Percentiles rank a stretch among this genome's conserved stretches.
phyloP scores from a whole-genome alignment of 2,113 vertebrate species.

The Podarcis cretensis region DNA sequence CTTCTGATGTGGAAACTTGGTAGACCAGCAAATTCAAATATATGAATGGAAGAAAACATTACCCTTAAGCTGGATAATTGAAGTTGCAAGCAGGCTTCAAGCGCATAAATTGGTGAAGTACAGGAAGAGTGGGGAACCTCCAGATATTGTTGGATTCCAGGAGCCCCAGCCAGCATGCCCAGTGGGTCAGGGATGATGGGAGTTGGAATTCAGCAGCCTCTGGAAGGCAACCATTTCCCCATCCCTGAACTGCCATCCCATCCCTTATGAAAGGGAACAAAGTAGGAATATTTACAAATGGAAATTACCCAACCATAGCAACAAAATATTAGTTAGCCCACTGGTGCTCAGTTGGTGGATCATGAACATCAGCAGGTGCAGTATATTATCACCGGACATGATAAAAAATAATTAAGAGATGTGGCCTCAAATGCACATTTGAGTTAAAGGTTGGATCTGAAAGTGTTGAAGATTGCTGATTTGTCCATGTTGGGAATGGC shows the following conservation, averaged over 20 bases:
- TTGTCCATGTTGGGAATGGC: neutral
- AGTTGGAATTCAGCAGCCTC: too few relatives aligned
- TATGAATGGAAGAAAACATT: slow-evolving; percentile 59
- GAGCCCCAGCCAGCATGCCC: neutral
- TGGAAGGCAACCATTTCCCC: too few relatives aligned
- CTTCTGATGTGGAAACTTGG: slow-evolving; percentile 1
- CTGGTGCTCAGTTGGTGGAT: neutral
- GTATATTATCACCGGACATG: too few relatives aligned
- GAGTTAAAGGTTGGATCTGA: too few relatives aligned
- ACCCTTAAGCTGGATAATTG: slow-evolving; percentile 12
- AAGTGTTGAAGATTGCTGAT: too few relatives aligned
- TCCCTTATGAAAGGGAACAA: neutral
- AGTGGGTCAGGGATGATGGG: neutral
- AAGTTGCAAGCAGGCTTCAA: slow-evolving; percentile 49
- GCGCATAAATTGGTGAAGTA: slow-evolving; percentile 28
- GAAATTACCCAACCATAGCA: accelerated
- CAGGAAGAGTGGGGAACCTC: neutral
- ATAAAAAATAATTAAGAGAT: too few relatives aligned
- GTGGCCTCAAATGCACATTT: too few relatives aligned
- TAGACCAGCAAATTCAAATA: slow-evolving; percentile 48
- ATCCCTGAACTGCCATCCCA: neutral
- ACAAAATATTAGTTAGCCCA: neutral
- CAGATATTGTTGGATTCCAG: neutral
- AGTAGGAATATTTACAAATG: neutral
- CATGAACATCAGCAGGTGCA: too few relatives aligned